phyloP scores from a whole-genome alignment of 1,140 invertebrate species.

The Triops cancriformis region DNA sequence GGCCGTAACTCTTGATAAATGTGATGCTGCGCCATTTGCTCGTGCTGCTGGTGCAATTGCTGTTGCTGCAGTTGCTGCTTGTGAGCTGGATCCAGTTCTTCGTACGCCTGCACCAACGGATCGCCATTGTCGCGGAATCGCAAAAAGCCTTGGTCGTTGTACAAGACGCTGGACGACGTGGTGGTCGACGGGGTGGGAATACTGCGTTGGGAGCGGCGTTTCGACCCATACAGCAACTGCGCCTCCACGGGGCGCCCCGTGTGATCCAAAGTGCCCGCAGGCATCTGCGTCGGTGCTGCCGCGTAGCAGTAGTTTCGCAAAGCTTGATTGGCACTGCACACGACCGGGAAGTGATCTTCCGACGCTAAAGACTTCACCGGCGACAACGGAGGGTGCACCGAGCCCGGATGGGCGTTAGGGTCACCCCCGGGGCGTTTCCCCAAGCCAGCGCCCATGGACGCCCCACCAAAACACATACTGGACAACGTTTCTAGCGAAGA shows the following conservation, averaged over 20 bases:
- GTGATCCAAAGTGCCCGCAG: neutral
- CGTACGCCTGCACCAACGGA: slow-evolving; percentile 23
- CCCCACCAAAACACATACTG: slow-evolving; percentile 19
- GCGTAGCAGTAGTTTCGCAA: slow-evolving; percentile 27
- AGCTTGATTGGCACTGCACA: slow-evolving; percentile 23
- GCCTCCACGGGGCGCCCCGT: neutral
- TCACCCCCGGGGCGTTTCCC: neutral
- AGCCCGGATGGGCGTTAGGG: neutral
- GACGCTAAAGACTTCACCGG: slow-evolving; percentile 25
- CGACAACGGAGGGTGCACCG: slow-evolving; percentile 16
- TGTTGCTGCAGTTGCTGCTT: neutral
- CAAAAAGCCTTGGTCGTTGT: slow-evolving; percentile 74
- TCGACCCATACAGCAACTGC: slow-evolving; percentile 14
- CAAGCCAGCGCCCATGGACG: neutral
- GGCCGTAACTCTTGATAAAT: slow-evolving; percentile 24
- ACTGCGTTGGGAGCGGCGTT: slow-evolving; percentile 14
- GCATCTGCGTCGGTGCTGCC: slow-evolving; percentile 11
- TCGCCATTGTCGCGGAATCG: slow-evolving; percentile 37
- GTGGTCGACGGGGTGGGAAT: slow-evolving; percentile 24
- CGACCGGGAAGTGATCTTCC: slow-evolving; percentile 27
- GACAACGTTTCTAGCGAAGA: slow-evolving; percentile 24
- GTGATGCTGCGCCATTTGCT: neutral
- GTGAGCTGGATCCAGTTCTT: slow-evolving; percentile 21
- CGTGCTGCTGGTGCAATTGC: neutral
- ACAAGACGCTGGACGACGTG: slow-evolving; percentile 57